Evolutionary conservation across 2,797 vertebrate genomes (phyloP).

Genomic region (Dicrostonyx torquatus): DNA sequence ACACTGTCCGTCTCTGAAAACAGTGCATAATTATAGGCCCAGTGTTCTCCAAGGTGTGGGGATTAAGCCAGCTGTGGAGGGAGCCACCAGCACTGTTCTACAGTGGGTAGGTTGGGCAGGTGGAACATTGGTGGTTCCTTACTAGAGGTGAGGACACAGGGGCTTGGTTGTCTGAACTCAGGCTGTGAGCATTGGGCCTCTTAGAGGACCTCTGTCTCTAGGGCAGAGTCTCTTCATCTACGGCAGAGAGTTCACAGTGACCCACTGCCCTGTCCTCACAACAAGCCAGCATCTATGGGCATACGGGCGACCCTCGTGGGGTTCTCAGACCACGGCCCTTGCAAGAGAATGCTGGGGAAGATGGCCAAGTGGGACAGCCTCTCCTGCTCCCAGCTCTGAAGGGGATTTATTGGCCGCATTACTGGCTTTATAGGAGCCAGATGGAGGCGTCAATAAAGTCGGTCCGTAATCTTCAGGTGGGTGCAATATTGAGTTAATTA

Average conservation of each 20-base stretch:
- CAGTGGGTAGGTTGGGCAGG: neutral
- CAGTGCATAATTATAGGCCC: accelerated
- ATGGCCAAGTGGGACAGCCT: neutral
- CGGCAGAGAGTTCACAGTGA: neutral
- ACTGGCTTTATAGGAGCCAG: slow-evolving; percentile 68
- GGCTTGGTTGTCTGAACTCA: neutral
- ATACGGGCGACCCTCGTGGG: accelerated
- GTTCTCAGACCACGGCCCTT: neutral
- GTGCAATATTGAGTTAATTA: slow-evolving; percentile 75
- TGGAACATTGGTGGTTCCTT: too few relatives aligned
- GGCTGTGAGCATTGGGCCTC: neutral
- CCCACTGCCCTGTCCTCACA: neutral
- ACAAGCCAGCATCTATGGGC: accelerated
- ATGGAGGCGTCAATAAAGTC: slow-evolving; percentile 65
- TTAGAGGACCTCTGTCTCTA: neutral
- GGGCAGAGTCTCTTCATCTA: neutral
- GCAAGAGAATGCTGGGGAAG: slow-evolving; percentile 7
- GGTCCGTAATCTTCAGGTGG: slow-evolving; percentile 71
- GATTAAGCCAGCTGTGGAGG: accelerated
- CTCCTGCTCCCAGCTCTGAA: slow-evolving; percentile 23
- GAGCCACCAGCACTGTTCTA: accelerated
- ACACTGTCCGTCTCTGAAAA: neutral
- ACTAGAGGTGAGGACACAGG: accelerated
- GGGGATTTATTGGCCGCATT: slow-evolving; percentile 62
- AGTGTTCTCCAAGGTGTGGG: accelerated